Evolutionary conservation across 2,797 vertebrate genomes (phyloP).

Genomic region (Gallinago nigripennis): DNA sequence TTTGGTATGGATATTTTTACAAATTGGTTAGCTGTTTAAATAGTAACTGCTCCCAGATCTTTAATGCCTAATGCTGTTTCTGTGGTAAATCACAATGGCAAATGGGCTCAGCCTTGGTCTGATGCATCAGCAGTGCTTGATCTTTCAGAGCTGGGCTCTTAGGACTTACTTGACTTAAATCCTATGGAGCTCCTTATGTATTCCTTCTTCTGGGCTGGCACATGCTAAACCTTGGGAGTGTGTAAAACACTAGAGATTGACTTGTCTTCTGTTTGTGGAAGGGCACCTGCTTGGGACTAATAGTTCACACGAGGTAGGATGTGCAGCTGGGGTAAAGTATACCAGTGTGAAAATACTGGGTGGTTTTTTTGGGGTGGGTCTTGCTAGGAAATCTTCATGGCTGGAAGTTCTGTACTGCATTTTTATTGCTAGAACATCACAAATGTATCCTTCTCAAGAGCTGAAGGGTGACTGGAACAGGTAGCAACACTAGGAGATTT

Average conservation of each 20-base stretch:
- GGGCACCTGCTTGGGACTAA: neutral
- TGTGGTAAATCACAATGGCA: neutral
- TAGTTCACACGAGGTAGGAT: neutral
- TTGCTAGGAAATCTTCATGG: neutral
- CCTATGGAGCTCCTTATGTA: neutral
- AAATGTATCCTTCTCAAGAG: neutral
- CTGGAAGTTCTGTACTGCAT: neutral
- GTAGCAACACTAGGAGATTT: neutral
- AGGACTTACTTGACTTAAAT: neutral
- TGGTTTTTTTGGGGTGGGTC: neutral
- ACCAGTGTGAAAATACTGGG: neutral
- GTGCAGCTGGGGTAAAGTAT: neutral
- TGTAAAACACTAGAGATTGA: neutral
- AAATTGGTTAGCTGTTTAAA: neutral
- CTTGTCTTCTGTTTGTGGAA: neutral
- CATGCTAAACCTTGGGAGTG: neutral
- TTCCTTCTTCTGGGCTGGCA: neutral
- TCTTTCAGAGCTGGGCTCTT: neutral
- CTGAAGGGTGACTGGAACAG: neutral
- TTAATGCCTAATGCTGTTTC: neutral
- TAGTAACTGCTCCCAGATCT: neutral
- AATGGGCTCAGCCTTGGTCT: neutral
- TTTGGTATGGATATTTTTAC: neutral
- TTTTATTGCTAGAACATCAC: neutral
- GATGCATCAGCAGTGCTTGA: neutral